Evolutionary conservation across 92 coral and sea anemone species (phyloP), one percentile per base, ranked within the genome.

Genomic region (Porites lobata): DNA sequence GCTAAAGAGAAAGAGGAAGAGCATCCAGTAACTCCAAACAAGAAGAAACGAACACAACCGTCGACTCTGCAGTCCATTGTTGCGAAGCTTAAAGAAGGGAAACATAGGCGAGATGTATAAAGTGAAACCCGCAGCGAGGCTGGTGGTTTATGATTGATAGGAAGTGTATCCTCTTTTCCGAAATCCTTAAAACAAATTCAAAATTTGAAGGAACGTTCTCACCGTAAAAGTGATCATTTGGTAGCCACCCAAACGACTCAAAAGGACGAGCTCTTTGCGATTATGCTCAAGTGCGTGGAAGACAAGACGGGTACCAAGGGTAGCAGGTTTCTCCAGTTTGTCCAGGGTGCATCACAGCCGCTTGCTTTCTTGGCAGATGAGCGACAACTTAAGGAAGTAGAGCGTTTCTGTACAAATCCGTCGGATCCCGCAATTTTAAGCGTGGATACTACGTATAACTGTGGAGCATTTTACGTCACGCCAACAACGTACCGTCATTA

Each of bases 391-490:
- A 54, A 50, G 50, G 88, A 87, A 17, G 72, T 86, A 8, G 86
- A 82, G 47, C 64, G 77, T 17, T 91, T 72, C 62, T 90, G 94
- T 72, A 91, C 94, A 61, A 73, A 80, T 50, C 50, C 62, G 3
- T 38, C 62, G 2, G 20, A 86, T 6, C 69, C 90, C 9, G 83
- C 72, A 63, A 61, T 90, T 17, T 24, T 90, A 50, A 90, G 90
- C 65, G 62, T 90, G 1, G 93, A 90, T 78, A 90, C 83, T 7
- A 90, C 87, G 1, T 90, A 90, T 47, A 86, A 90, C 74, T 90
- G 93, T 43, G 84, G 90, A 8, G 83, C 26, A 13, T 85, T 90
- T 14, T 90, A 77, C 43, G 89, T 83, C 59, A 84, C 88, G 5
- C 88, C 85, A 14, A 83, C 80, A 24, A 80, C 76, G 29, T 87